Evolutionary conservation across 1,140 invertebrate species (phyloP).

Genomic region (Saxidomus purpurata): DNA sequence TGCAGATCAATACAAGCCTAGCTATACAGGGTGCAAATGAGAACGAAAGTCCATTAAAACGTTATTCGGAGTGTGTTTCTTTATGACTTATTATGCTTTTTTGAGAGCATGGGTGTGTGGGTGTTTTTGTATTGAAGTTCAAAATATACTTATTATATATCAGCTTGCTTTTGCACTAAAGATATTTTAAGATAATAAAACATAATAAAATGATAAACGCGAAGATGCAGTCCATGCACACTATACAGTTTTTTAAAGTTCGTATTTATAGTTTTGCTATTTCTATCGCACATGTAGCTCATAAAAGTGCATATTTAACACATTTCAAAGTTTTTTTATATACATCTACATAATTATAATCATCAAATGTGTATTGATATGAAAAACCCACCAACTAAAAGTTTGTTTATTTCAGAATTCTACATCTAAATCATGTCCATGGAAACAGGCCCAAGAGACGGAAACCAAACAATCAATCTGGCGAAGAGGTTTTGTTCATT

Average conservation of each 20-base stretch:
- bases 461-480: conserved; percentile 59
- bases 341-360: too few species aligned
- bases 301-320: conserved; percentile 48
- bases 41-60: conserved; percentile 52
- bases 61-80: conserved; percentile 21
- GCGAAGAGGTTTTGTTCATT: conserved; percentile 64
- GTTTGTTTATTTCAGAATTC: conserved; percentile 47
- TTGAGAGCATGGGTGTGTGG: conserved; percentile 20
- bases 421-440: conserved; percentile 36
- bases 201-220: too few species aligned
- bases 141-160: background rate
- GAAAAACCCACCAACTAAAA: too few species aligned
- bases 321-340: conserved; percentile 45
- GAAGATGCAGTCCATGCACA: background rate
- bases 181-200: background rate
- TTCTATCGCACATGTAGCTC: background rate
- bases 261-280: background rate
- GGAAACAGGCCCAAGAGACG: conserved; percentile 43
- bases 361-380: too few species aligned
- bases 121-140: background rate
- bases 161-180: background rate
- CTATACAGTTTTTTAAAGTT: background rate
- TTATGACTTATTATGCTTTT: conserved; percentile 7
- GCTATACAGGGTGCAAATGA: conserved; percentile 59
- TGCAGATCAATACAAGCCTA: background rate